Base-by-base conservation (phyloP, 2,888 invertebrate species). In the Platycnemis pennipes region DNA sequence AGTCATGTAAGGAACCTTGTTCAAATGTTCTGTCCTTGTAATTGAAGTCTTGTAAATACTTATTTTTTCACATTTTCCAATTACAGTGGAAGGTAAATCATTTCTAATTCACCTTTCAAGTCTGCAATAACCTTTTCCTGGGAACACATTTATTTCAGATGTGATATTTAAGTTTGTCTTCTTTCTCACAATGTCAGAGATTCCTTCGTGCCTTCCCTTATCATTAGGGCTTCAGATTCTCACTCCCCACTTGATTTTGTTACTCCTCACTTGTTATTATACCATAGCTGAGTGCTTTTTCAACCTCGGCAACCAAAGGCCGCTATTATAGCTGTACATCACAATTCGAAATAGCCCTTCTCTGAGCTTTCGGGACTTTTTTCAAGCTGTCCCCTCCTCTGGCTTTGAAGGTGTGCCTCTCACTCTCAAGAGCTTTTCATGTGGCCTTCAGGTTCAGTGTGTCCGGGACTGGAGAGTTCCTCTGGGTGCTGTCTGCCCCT, bases 291-390 rank as follows among this genome's bases (percentile, higher is more conserved):
- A 89, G 56, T 42, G 56, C 56, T 89, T 89, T 89, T 89, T 42
- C 11, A 63, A 22, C 8, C 42, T 26, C 0, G 4, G 37, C 26
- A 77, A 26, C 89, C 46, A 1, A 89, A 42, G 89, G 89, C 89
- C 63, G 42, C 37, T 53, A 56, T 89, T 89, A 89, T 89, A 89
- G 89, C 56, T 56, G 89, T 89, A 53, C 53, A 89, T 89, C 89
- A 89, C 89, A 26, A 13, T 49, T 89, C 37, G 89, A 91, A 91
- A 69, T 91, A 91, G 44, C 63, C 91, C 44, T 91, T 91, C 63
- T 63, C 63, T 22, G 22, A 91, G 63, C 26, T 69, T 19, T 63
- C 26, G 91, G 44, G 44, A 42, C 91, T 91, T 63, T 91, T 91
- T 77, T 77, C 44, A 13, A 91, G 63, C 26, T 16, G 37, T 77